Conservation (phyloP, 2,113 vertebrate species). For the Bostrychus sinensis region DNA sequence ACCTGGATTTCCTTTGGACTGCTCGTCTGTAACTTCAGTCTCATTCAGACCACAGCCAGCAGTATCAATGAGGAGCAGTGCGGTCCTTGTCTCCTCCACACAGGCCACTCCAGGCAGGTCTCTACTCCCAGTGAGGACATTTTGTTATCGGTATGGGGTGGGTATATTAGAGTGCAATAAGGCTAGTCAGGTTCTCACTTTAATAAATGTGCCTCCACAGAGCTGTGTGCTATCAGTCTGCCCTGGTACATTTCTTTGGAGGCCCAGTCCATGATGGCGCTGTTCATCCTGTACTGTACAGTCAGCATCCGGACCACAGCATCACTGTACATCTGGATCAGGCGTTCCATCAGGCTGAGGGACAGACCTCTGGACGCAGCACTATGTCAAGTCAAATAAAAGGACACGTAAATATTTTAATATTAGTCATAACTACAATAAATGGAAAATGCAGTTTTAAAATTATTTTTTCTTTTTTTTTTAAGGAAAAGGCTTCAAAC, state of each 20-base stretch:
- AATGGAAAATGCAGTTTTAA: no score
- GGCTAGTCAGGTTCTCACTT: slow-evolving; percentile 77
- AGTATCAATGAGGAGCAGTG: slow-evolving; percentile 91
- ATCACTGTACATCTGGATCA: slow-evolving; percentile 75
- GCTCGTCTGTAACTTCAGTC: slow-evolving; percentile 86
- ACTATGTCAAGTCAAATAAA: slow-evolving; percentile 63
- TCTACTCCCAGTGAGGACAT: slow-evolving; percentile 67
- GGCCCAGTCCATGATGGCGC: slow-evolving; percentile 90
- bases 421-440: neutral
- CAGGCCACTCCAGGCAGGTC: slow-evolving; percentile 85
- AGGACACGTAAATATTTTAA: no score
- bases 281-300: slow-evolving; percentile 96
- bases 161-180: neutral
- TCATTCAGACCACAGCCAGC: slow-evolving; percentile 91
- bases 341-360: slow-evolving; percentile 92
- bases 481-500: no score
- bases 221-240: slow-evolving; percentile 84
- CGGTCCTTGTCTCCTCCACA: slow-evolving; percentile 84
- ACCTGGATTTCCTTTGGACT: slow-evolving; percentile 95
- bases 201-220: slow-evolving; percentile 86
- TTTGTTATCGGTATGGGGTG: neutral
- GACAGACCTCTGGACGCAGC: slow-evolving; percentile 87
- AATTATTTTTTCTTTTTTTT: no score
- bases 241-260: slow-evolving; percentile 89
- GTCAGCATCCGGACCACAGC: slow-evolving; percentile 84